Evolutionary conservation across 1,140 invertebrate species (phyloP), one percentile per base, ranked within the genome.

Genomic region (Camponotus floridanus): DNA sequence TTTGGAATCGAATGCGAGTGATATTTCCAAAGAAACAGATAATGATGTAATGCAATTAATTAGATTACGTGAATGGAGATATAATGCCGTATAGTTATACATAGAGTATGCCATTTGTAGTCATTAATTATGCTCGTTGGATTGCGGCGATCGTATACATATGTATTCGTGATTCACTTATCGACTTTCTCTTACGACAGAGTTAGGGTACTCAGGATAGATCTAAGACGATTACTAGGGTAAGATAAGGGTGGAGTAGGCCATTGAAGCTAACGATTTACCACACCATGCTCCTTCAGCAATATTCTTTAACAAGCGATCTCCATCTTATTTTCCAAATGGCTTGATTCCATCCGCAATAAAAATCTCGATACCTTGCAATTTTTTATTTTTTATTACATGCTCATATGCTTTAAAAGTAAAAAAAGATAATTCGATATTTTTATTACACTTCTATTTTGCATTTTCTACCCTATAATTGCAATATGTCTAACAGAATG

Each of bases 151-250:
- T 91, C 84, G 86, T 88, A 78, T 87, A 83, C 84, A 26, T 26
- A 26, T 26, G 26, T 78, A 55, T 15, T 31, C 74, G 81, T 92
- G 90, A 93, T 78, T 93, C 92, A 92, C 86, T 78, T 92, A 92
- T 93, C 88, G 91, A 92, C 91, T 92, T 92, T 93, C 91, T 89
- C 87, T 79, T 84, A 79, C 48, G 76, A 59, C 68, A 86, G 85
- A 83, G 81, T 48, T 85, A 51, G 67, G 68, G n/a, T 61, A 62
- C 48, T 71, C 71, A 59, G 81, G 76, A 86, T 91, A 57, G n/a
- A 57, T 81, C 42, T 59, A 45, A 70, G 76, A 21, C 48, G 73
- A 61, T 39, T 61, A 51, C 42, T 21, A 15, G 55, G 65, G 18
- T 78, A 76, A 89, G 90, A 89, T 78, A 76, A 89, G 90, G 90